phyloP scores from a whole-genome alignment of 2,113 vertebrate species.

The Antechinus flavipes region DNA sequence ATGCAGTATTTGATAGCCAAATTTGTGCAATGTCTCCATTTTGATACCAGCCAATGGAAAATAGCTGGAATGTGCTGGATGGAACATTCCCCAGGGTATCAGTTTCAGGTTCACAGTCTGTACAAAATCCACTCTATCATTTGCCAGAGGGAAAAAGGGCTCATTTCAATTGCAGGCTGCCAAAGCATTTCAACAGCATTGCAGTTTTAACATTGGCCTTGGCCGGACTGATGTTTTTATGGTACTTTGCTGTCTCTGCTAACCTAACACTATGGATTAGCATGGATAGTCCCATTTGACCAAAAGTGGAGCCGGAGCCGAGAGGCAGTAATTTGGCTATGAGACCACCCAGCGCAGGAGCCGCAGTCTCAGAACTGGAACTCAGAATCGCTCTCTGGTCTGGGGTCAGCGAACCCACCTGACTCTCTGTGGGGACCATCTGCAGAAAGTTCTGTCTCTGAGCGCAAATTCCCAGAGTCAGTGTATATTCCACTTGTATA shows the following conservation, averaged over 20 bases:
- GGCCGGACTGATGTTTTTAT: constrained; percentile 21
- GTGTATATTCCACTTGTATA: background rate
- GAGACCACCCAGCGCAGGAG: constrained; percentile 12
- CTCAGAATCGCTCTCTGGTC: background rate
- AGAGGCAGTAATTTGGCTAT: background rate
- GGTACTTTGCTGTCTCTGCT: background rate
- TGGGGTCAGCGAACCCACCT: background rate
- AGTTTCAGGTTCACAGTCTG: constrained; percentile 11
- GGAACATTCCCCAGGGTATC: background rate
- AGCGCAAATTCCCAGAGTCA: background rate
- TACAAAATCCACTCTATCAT: background rate
- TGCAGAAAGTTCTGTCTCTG: background rate
- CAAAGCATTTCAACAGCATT: constrained; percentile 19
- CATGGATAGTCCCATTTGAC: constrained; percentile 45
- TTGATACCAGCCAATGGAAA: constrained; percentile 1
- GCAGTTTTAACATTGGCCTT: constrained; percentile 31
- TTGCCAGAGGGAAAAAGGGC: constrained; percentile 27
- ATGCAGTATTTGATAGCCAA: constrained; percentile 25
- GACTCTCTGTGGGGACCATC: background rate
- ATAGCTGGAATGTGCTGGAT: constrained; percentile 24
- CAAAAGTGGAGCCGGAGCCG: background rate
- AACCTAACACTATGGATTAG: constrained; percentile 24
- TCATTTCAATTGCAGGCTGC: constrained; percentile 4
- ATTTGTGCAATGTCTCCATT: constrained; percentile 64
- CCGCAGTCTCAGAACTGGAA: background rate